These are phyloP conservation scores for Macaria liturata DNA, from an alignment of 2,888 invertebrate genomes.

Conservation along the genomic window DNA sequence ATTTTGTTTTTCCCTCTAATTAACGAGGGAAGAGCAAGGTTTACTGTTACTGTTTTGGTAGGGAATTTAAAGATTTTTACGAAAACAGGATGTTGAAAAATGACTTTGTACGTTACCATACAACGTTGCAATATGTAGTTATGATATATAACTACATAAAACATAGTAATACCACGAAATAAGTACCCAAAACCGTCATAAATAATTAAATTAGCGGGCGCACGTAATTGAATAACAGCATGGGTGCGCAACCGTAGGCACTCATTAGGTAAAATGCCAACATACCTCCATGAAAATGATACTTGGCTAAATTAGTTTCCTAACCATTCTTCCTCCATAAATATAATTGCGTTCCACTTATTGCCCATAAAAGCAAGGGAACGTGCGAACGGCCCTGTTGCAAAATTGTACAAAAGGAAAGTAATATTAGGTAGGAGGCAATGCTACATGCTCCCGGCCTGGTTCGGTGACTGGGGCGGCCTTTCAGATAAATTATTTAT, in stretches of 20 bases:
- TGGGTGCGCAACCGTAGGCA: slow-evolving; percentile 3
- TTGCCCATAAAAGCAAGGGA: slow-evolving; percentile 82
- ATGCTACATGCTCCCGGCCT: slow-evolving; percentile 64
- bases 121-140: too few species aligned
- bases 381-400: slow-evolving; percentile 81
- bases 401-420: slow-evolving; percentile 83
- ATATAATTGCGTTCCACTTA: slow-evolving; percentile 83
- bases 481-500: slow-evolving; percentile 84
- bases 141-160: too few species aligned
- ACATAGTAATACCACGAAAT: too few species aligned
- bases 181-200: neutral
- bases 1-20: slow-evolving; percentile 31
- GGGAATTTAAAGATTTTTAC: too few species aligned
- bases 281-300: slow-evolving; percentile 53
- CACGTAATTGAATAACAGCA: slow-evolving; percentile 16
- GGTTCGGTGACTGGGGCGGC: slow-evolving; percentile 81
- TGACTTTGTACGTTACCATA: too few species aligned
- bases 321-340: slow-evolving; percentile 78
- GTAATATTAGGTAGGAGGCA: slow-evolving; percentile 78
- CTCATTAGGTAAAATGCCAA: slow-evolving; percentile 23
- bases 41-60: neutral
- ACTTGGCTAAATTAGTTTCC: slow-evolving; percentile 78
- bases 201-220: slow-evolving; percentile 2
- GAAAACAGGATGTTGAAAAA: too few species aligned
- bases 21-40: slow-evolving; percentile 7